Evolutionary conservation across 2,888 invertebrate genomes (phyloP), one percentile per base, ranked within the genome.

Genomic region (Pristionchus fissidentatus): DNA sequence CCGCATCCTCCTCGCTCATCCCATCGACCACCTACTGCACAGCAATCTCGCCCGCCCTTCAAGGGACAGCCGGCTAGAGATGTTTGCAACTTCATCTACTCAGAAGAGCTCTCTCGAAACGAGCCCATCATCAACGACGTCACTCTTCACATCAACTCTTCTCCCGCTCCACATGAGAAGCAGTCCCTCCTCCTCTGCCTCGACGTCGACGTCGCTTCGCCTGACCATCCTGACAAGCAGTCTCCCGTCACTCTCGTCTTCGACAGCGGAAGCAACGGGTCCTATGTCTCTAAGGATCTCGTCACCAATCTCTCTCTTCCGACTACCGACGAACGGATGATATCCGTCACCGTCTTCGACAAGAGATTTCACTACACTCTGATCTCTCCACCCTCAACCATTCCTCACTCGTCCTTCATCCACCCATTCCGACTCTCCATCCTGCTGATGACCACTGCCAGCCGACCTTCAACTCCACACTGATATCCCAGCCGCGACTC

Each of bases 111-210:
- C 26, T 26, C 7, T n/a, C 35, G 38, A 32, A 38, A 66, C 38
- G 66, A 66, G 35, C n/a, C n/a, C n/a, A 13, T 22, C 19, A 10
- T 35, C 26, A 15, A n/a, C 13, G 66, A 66, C 38, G 15, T 46
- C 73, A 73, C 73, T 73, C 73, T 73, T 3, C 73, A 29, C 13
- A 46, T 73, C 73, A 73, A 26, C n/a, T 46, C 73, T 1, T 73
- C 73, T 29, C 46, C 73, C 8, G 32, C 32, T 60, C 60, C 70
- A 13, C 38, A 41, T 1, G 70, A 70, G 38, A 70, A 70, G 26
- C 10, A 70, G 1, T 0, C 70, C 1, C 1, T 19, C 1, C 75
- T 75, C 5, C 75, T 75, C 49, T 75, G 75, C 43, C 43, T 75
- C 29, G 46, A 43, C 19, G 49, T 75, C 75, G 13, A 32, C 75